Conservation (phyloP, 1,140 invertebrate genomes). For the Daktulosphaira vitifoliae region DNA sequence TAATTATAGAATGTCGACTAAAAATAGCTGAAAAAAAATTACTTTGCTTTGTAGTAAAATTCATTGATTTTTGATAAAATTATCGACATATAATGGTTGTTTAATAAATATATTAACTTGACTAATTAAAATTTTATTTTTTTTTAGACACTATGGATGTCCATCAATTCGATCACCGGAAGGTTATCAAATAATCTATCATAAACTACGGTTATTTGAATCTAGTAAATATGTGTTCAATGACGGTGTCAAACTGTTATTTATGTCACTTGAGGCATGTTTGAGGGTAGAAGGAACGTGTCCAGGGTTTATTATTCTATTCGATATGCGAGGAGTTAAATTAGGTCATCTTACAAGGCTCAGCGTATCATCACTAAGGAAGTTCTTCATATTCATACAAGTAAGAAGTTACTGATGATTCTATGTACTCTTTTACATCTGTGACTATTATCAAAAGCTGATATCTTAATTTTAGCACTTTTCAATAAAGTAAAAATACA, state of each 20-base stretch:
- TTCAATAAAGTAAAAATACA: too few species aligned
- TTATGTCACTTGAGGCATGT: conserved; percentile 38
- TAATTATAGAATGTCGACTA: too few species aligned
- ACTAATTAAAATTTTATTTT: too few species aligned
- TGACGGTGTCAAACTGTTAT: conserved; percentile 53
- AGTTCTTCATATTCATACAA: conserved; percentile 57
- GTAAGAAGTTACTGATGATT: conserved; percentile 43
- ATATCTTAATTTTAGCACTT: too few species aligned
- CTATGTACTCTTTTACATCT: too few species aligned
- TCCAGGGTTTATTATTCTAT: conserved; percentile 50
- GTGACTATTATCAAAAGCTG: too few species aligned
- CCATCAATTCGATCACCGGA: conserved; percentile 45
- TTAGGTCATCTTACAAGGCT: conserved; percentile 55
- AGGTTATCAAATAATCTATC: conserved; percentile 53
- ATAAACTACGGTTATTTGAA: conserved; percentile 52
- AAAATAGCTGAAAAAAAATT: too few species aligned
- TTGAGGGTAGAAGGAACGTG: conserved; percentile 36
- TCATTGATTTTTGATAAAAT: too few species aligned
- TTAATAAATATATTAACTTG: too few species aligned
- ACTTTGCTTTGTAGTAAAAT: too few species aligned
- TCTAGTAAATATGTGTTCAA: conserved; percentile 56
- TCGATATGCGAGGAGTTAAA: conserved; percentile 55
- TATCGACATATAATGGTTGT: too few species aligned
- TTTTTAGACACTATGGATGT: conserved; percentile 36
- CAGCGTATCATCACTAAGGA: conserved; percentile 49